Conservation (phyloP, 2,797 vertebrate genomes). For the Argentina silus region DNA sequence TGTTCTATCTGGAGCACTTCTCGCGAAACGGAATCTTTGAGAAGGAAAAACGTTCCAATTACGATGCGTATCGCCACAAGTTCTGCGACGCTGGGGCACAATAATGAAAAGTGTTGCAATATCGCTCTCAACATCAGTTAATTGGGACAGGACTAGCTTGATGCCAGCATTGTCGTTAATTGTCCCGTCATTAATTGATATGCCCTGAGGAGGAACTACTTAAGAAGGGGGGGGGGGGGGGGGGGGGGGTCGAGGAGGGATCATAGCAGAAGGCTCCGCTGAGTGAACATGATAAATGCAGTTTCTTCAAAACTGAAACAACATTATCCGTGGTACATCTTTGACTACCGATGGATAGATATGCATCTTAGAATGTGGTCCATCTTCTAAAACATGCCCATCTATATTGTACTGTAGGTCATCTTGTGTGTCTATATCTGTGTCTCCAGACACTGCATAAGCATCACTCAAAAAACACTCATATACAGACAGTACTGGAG, state of each 20-base stretch:
- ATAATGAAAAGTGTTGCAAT: constrained; percentile 49
- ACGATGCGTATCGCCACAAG: constrained; percentile 22
- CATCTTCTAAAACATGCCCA: too few relatives aligned
- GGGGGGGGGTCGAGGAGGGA: constrained; percentile 24
- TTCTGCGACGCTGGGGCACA: constrained; percentile 20
- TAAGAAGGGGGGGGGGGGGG: constrained; percentile 38
- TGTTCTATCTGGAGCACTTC: constrained; percentile 9
- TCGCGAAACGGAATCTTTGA: constrained; percentile 19
- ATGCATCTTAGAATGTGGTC: too few relatives aligned
- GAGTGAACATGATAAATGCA: neutral
- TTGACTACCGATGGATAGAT: neutral
- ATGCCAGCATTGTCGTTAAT: constrained; percentile 57
- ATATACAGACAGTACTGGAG: neutral
- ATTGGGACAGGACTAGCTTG: constrained; percentile 63
- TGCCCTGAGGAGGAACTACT: constrained; percentile 58
- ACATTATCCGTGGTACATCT: neutral
- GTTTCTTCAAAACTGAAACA: neutral
- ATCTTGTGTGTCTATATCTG: too few relatives aligned
- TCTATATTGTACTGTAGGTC: too few relatives aligned
- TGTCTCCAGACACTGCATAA: too few relatives aligned
- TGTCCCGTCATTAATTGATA: constrained; percentile 63
- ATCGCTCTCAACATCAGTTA: constrained; percentile 52
- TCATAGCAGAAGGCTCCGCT: neutral
- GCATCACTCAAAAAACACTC: too few relatives aligned
- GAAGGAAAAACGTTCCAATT: constrained; percentile 23